Evolutionary conservation across 2,888 invertebrate species (phyloP).

Genomic region (Parnassius smintheus): DNA sequence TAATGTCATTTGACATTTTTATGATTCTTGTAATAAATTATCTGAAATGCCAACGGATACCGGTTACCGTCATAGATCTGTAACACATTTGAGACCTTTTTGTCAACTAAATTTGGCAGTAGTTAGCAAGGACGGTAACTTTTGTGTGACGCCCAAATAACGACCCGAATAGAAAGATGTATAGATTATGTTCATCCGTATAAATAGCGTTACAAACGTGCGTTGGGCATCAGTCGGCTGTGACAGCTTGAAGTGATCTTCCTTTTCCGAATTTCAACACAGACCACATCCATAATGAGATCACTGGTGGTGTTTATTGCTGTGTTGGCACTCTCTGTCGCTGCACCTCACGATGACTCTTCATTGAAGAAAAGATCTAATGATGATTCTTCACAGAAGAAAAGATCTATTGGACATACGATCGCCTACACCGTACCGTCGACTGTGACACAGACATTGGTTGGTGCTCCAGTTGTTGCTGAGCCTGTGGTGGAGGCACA

Average conservation of each 20-base stretch:
- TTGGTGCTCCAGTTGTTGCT: constrained; percentile 28
- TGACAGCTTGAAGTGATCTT: constrained; percentile 62
- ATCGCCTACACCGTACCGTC: constrained; percentile 47
- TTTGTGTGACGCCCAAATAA: constrained; percentile 51
- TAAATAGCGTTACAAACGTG: constrained; percentile 55
- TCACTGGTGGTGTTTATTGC: constrained; percentile 70
- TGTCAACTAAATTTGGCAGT: constrained; percentile 49
- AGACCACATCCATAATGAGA: constrained; percentile 67
- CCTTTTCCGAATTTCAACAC: constrained; percentile 51
- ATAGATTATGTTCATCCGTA: constrained; percentile 56
- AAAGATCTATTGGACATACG: constrained; percentile 47
- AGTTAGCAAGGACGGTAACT: constrained; percentile 53
- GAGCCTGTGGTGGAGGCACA: constrained; percentile 28
- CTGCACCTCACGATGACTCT: constrained; percentile 28
- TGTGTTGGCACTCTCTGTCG: constrained; percentile 46
- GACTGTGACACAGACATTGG: constrained; percentile 45
- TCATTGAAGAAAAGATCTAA: constrained; percentile 43
- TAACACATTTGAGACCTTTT: constrained; percentile 41
- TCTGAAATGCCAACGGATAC: constrained; percentile 51
- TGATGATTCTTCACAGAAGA: constrained; percentile 22
- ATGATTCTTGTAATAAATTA: constrained; percentile 6
- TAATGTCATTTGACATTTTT: constrained; percentile 8
- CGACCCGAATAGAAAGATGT: constrained; percentile 44
- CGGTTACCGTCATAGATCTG: constrained; percentile 21
- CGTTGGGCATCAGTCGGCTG: constrained; percentile 55